A percentile compares a stretch with the other conserved stretches of the same genome.
Conservation (phyloP, 2,113 vertebrate genomes). For the Mesocricetus auratus region DNA sequence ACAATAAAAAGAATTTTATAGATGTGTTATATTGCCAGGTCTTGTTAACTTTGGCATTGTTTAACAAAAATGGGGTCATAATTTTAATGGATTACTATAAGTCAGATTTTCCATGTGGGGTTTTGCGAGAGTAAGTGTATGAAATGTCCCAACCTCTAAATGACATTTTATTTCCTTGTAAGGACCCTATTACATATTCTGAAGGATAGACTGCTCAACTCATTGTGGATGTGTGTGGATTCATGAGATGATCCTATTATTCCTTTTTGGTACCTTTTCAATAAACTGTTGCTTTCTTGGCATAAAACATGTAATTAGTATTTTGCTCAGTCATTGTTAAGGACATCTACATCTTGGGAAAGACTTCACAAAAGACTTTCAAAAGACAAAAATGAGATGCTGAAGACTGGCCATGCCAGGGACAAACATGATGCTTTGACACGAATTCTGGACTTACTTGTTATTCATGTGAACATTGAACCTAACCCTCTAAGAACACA, state of each 20-base stretch:
- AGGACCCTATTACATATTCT: neutral
- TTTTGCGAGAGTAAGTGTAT: neutral
- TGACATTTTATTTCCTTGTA: neutral
- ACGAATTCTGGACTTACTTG: neutral
- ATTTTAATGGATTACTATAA: slow-evolving; percentile 2
- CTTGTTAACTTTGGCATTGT: slow-evolving; percentile 55
- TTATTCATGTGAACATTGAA: neutral
- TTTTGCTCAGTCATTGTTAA: neutral
- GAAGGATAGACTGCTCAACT: neutral
- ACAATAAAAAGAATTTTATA: slow-evolving; percentile 15
- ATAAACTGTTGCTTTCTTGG: neutral
- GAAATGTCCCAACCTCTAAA: neutral
- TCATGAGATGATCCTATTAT: neutral
- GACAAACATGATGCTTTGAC: neutral
- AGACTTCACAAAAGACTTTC: neutral
- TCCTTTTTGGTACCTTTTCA: neutral
- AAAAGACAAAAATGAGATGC: neutral
- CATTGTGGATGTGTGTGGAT: neutral
- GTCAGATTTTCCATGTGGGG: slow-evolving; percentile 29
- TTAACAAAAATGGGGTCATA: neutral
- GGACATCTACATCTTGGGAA: neutral
- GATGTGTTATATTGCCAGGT: neutral
- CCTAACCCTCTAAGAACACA: neutral
- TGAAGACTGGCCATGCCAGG: neutral
- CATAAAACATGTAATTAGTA: neutral